Conservation (phyloP, 2,888 invertebrate species). For the Nomada ruficornis region DNA sequence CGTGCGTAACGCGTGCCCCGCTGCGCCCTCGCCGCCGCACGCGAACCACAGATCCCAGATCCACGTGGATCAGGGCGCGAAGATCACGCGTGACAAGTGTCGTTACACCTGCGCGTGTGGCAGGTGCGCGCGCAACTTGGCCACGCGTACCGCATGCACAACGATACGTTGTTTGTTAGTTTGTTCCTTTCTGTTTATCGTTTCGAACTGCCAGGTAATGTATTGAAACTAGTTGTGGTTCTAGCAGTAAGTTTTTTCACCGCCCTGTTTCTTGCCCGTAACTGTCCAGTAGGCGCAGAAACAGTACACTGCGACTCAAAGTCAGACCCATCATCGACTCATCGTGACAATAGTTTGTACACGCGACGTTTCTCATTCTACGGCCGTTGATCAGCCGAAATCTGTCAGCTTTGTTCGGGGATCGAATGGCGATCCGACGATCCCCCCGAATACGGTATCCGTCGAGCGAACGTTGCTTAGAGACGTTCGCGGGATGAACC, state of each 20-base stretch:
- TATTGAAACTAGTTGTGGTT: conserved; percentile 75
- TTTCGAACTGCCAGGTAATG: conserved; percentile 75
- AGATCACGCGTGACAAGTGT: background rate
- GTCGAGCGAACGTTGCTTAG: background rate
- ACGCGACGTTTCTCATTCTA: conserved; percentile 18
- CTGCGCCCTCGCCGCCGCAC: conserved; percentile 49
- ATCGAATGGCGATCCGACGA: conserved; percentile 43
- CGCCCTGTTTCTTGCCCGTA: conserved; percentile 59
- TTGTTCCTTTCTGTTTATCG: conserved; percentile 39
- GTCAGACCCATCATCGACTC: conserved; percentile 36
- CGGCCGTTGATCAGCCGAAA: conserved; percentile 24
- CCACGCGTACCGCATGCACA: conserved; percentile 45
- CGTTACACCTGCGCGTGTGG: background rate
- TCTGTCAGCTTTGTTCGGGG: conserved; percentile 28
- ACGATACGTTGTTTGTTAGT: conserved; percentile 48
- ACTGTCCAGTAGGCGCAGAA: conserved; percentile 53
- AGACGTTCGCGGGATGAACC: background rate
- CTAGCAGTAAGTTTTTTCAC: conserved; percentile 69
- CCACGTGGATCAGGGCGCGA: conserved; percentile 21
- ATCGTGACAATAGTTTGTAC: conserved; percentile 26
- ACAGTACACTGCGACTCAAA: conserved; percentile 28
- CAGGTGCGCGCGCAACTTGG: conserved; percentile 38
- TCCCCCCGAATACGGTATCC: background rate
- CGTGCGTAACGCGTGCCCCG: conserved; percentile 52
- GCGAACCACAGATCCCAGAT: conserved; percentile 6